Evolutionary conservation across 1,140 invertebrate species (phyloP).

Genomic region (Vollenhovia emeryi): DNA sequence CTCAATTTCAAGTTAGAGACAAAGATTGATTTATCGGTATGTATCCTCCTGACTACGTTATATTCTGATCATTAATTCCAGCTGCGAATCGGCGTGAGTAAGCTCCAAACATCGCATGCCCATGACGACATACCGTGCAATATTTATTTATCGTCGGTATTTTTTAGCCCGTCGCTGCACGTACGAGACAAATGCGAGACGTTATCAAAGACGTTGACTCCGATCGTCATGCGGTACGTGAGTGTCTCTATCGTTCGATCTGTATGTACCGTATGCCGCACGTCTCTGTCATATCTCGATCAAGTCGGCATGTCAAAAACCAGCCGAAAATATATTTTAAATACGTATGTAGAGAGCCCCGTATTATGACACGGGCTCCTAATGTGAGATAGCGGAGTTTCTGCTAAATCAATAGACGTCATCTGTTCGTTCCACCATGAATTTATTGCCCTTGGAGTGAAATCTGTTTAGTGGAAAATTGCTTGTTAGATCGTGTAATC

Average conservation of each 20-base stretch:
- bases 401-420: no score
- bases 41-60: neutral
- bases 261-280: neutral
- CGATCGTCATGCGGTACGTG: conserved; percentile 12
- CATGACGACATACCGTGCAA: neutral
- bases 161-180: conserved; percentile 6
- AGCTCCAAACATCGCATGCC: neutral
- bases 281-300: neutral
- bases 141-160: conserved; percentile 9
- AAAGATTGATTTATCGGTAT: neutral
- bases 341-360: no score
- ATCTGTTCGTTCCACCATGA: no score
- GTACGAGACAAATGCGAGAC: conserved; percentile 26
- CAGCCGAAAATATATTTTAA: neutral
- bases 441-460: no score
- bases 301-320: neutral
- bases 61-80: conserved; percentile 13
- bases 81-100: neutral
- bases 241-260: conserved; percentile 4
- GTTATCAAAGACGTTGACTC: conserved; percentile 39
- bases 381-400: no score
- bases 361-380: no score
- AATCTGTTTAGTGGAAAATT: no score
- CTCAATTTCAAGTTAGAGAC: neutral
- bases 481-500: no score